Evolutionary conservation across 2,797 vertebrate species (phyloP), one percentile per base, ranked within the genome.

Genomic region (Coendou prehensilis): DNA sequence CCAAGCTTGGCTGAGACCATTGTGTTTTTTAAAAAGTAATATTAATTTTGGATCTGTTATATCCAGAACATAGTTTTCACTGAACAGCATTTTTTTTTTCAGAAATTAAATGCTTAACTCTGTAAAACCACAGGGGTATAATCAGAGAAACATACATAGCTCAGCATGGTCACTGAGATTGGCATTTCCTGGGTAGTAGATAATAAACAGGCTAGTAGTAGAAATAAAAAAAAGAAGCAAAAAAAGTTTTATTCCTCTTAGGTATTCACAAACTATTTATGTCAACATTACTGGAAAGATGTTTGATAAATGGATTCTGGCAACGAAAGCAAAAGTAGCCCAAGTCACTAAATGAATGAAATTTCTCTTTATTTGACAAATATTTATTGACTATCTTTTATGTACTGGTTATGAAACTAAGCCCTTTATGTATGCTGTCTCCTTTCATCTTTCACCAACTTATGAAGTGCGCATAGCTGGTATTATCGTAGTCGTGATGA

Each of bases 71-170:
- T 83, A 57, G 73, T 91, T 95, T 92, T 92, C 87, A 80, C 7
- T 64, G 28, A 91, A 50, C 5, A 71, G 15, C 47, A 71, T 57
- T 91, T 89, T 89, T 89, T 73, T 61, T 47, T 18, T 9, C 23
- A 82, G 61, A 87, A 91, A 94, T 90, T 89, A 82, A 93, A 93
- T 87, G 23, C n/a, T 92, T 9, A 1, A 88, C 79, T 97, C 79
- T 87, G 41, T 92, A 82, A 85, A 92, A 95, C 52, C 69, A 61
- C n/a, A 56, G 23, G n/a, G 83, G 71, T 63, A 10, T 95, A 67
- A 80, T 81, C 45, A 89, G 80, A 96, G 95, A 79, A 93, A 92
- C 15, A 87, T 20, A 84, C 9, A 78, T 8, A 89, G 28, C 13
- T 57, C 6, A 0, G 1, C 50, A 11, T 59, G 14, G 11, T 78